Evolutionary conservation across 1,140 invertebrate genomes (phyloP).

Genomic region (Rhyacophila brunnea): DNA sequence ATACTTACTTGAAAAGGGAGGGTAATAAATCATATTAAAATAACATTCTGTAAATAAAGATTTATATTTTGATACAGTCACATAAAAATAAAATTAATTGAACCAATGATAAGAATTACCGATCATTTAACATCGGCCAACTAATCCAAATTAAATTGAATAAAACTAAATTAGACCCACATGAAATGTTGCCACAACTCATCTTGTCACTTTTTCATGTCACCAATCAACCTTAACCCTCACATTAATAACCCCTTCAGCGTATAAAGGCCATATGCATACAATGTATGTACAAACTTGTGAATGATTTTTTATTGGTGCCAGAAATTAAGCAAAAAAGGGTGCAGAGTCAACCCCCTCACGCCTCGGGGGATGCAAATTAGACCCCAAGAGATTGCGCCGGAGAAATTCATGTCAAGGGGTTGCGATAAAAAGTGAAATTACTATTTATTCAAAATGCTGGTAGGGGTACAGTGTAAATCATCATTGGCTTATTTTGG

Average conservation of each 20-base stretch:
- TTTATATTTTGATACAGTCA: too few species aligned
- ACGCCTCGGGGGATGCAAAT: constrained; percentile 32
- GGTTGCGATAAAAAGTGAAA: constrained; percentile 16
- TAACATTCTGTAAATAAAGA: too few species aligned
- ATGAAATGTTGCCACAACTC: too few species aligned
- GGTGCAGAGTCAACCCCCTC: constrained; percentile 3
- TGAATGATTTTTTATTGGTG: constrained; percentile 24
- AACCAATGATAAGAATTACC: too few species aligned
- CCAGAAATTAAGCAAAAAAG: constrained; percentile 15
- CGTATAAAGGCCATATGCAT: constrained; percentile 23
- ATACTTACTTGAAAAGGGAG: too few species aligned
- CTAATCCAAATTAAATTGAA: too few species aligned
- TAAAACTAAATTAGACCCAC: too few species aligned
- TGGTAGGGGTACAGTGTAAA: constrained; percentile 22
- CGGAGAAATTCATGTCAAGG: constrained; percentile 3
- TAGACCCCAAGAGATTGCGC: constrained; percentile 21
- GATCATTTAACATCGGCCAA: too few species aligned
- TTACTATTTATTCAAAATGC: constrained; percentile 30
- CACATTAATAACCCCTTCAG: constrained; percentile 13
- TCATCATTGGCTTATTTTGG: constrained; percentile 32
- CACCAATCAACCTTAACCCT: constrained; percentile 23
- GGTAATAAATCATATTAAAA: too few species aligned
- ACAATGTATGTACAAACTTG: constrained; percentile 24
- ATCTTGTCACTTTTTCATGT: constrained; percentile 6
- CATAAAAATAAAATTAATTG: too few species aligned